A percentile compares a stretch with the other conserved stretches of the same genome.
Evolutionary conservation across 2,888 invertebrate species (phyloP).

Genomic region (Hymenopus coronatus): DNA sequence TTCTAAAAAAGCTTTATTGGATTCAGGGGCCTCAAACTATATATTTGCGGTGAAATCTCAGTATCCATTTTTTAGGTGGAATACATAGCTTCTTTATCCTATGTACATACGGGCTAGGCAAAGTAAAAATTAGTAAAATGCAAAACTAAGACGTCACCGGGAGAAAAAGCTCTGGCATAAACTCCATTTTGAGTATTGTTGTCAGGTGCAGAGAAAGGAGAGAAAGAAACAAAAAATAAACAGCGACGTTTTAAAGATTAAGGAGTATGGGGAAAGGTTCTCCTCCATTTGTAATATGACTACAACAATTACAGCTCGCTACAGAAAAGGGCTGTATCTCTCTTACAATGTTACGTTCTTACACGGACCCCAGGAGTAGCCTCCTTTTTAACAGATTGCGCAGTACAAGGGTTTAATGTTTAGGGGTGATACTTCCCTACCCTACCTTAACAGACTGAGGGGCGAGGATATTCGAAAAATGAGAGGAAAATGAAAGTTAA

Average conservation of each 20-base stretch:
- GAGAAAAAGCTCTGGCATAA: too few relatives aligned
- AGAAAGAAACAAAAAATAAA: too few relatives aligned
- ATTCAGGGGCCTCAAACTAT: too few relatives aligned
- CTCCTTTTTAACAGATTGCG: neutral
- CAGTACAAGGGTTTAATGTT: neutral
- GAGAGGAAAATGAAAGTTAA: neutral
- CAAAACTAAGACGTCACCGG: too few relatives aligned
- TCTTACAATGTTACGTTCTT: neutral
- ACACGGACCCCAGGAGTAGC: neutral
- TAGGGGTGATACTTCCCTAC: neutral
- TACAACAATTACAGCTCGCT: neutral
- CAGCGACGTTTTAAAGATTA: neutral
- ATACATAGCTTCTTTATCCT: too few relatives aligned
- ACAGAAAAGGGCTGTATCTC: neutral
- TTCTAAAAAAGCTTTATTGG: too few relatives aligned
- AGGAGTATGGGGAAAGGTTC: neutral
- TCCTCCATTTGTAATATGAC: neutral
- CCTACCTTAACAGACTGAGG: neutral
- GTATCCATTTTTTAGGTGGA: too few relatives aligned
- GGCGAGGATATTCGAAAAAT: neutral
- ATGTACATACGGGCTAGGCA: too few relatives aligned
- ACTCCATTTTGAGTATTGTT: too few relatives aligned
- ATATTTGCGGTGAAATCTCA: too few relatives aligned
- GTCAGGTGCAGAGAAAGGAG: too few relatives aligned
- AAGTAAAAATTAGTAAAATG: too few relatives aligned